A percentile compares a stretch with the other conserved stretches of the same genome.
Conservation (phyloP, 2,888 invertebrate genomes). For the Cryptus viduatorius region DNA sequence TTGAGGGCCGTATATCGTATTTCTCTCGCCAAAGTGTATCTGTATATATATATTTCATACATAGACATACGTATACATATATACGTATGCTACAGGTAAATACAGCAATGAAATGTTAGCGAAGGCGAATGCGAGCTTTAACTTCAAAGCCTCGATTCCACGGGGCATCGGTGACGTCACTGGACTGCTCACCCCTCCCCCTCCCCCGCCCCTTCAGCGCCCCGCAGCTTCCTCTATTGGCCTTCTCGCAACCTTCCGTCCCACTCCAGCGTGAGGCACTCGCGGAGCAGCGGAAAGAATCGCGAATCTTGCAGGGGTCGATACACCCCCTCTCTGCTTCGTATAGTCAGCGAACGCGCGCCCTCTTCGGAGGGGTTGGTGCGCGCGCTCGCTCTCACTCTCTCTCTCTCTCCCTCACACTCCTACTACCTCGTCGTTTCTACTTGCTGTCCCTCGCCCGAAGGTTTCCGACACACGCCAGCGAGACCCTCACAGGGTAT, state of each 20-base stretch:
- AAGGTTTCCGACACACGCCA: not conserved
- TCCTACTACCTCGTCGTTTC: constrained; percentile 9
- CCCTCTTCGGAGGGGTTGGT: constrained; percentile 56
- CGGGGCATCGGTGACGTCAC: constrained; percentile 68
- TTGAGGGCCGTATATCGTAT: not conserved
- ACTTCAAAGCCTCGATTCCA: constrained; percentile 51
- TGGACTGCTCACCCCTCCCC: constrained; percentile 12
- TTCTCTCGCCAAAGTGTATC: not conserved
- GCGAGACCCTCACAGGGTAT: not conserved
- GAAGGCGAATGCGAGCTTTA: constrained; percentile 31
- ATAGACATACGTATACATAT: constrained; percentile 14
- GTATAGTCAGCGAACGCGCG: constrained; percentile 51
- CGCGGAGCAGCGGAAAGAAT: constrained; percentile 76
- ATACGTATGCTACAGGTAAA: constrained; percentile 9
- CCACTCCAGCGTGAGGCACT: constrained; percentile 34
- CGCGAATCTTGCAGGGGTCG: constrained; percentile 80
- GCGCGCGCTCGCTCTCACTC: constrained; percentile 67
- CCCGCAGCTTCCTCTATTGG: constrained; percentile 52
- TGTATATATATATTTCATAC: constrained; percentile 8
- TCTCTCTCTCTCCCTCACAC: constrained; percentile 16
- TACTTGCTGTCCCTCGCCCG: constrained; percentile 3
- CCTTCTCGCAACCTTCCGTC: constrained; percentile 36
- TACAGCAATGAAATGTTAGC: constrained; percentile 19
- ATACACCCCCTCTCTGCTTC: constrained; percentile 76
- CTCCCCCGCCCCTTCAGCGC: not conserved